These are phyloP conservation scores for Poecilobothrus nobilitatus DNA, from an alignment of 2,888 invertebrate genomes.

Conservation along the genomic window DNA sequence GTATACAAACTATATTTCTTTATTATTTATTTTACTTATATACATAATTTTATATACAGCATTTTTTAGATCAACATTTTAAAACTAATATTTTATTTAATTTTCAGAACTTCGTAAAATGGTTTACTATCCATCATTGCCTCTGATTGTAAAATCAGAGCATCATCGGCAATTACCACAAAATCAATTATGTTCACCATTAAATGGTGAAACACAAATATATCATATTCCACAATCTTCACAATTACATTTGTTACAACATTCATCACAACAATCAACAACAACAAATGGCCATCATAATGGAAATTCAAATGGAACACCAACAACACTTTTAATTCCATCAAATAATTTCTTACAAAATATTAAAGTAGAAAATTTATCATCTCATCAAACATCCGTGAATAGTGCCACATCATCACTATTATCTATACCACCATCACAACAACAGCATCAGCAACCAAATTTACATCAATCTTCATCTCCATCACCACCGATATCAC, in stretches of 20 bases:
- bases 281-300: conserved; percentile 24
- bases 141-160: conserved; percentile 42
- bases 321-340: conserved; percentile 18
- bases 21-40: too few species aligned
- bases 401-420: conserved; percentile 20
- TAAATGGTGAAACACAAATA: conserved; percentile 27
- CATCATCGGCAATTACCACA: conserved; percentile 37
- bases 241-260: conserved; percentile 30
- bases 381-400: conserved; percentile 14
- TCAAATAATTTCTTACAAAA: conserved; percentile 21
- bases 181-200: conserved; percentile 34
- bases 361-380: conserved; percentile 19
- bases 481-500: conserved; percentile 9
- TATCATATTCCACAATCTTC: conserved; percentile 29
- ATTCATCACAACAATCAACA: conserved; percentile 27
- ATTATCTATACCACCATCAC: conserved; percentile 27
- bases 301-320: conserved; percentile 22
- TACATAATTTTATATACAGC: too few species aligned
- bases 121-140: conserved; percentile 43
- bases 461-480: conserved; percentile 12
- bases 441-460: background rate
- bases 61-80: too few species aligned
- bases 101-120: conserved; percentile 38
- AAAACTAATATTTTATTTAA: conserved; percentile 30
- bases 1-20: too few species aligned